These are phyloP conservation scores for Zaprionus gabonicus DNA, from an alignment of 1,140 invertebrate species.

Conservation along the genomic window DNA sequence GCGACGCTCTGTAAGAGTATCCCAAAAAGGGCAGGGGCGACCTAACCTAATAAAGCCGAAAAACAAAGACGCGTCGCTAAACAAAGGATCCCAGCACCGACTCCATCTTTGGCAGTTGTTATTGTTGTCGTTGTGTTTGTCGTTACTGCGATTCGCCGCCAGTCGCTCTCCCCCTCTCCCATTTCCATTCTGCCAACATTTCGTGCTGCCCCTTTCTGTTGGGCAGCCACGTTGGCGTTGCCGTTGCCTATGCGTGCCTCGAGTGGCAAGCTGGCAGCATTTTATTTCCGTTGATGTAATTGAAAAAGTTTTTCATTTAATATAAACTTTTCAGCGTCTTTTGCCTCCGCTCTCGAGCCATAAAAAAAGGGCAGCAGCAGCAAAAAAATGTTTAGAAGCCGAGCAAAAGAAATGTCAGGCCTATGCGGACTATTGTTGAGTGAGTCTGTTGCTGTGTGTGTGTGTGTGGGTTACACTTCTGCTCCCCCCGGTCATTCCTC, in stretches of 20 bases:
- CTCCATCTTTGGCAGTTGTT: conserved; percentile 35
- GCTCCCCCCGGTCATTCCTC: too few relatives aligned
- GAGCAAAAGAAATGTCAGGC: conserved; percentile 55
- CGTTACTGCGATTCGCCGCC: conserved; percentile 6
- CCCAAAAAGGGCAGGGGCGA: conserved; percentile 36
- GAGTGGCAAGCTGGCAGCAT: conserved; percentile 81
- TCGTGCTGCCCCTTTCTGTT: conserved; percentile 8
- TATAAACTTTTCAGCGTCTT: conserved; percentile 83
- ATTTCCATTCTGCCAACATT: not conserved
- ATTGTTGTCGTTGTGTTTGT: conserved; percentile 39
- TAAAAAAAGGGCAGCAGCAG: conserved; percentile 38
- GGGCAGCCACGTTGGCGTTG: not conserved
- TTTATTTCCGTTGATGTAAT: conserved; percentile 84
- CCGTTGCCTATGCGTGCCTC: conserved; percentile 67
- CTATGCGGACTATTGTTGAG: conserved; percentile 55
- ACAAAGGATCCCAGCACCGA: conserved; percentile 63
- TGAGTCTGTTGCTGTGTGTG: conserved; percentile 16
- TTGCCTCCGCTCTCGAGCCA: conserved; percentile 44
- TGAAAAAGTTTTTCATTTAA: conserved; percentile 84
- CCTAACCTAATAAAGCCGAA: conserved; percentile 82
- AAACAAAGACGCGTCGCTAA: conserved; percentile 74
- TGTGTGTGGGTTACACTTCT: not conserved
- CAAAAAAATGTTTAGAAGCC: conserved; percentile 27
- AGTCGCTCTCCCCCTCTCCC: conserved; percentile 35
- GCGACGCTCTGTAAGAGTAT: conserved; percentile 24